Evolutionary conservation across 2,113 vertebrate species (phyloP), one percentile per base, ranked within the genome.

Genomic region (Marcusenius ussheri): DNA sequence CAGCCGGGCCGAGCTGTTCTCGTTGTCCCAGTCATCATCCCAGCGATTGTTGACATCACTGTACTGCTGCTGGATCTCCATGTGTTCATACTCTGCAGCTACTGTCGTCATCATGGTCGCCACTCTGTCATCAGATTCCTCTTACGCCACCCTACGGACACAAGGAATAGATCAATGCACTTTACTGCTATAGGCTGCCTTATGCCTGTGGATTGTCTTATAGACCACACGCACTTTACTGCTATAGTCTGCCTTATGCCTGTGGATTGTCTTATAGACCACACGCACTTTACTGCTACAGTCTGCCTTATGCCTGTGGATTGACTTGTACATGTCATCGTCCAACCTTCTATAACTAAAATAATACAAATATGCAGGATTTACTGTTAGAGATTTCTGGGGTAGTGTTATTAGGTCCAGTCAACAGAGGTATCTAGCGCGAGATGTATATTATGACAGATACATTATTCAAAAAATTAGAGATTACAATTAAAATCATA

Each of bases 1-100:
- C 56, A 99, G 97, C 0, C 98, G 94, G 0, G 98, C 98, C 0
- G 98, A 99, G 91, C 98, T 99, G 95, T 99, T 99, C 94, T 99
- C 98, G 0, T 99, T 99, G 96, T 99, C 98, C 98, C 98, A 99
- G 92, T 99, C 98, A 0, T 99, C 94, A 1, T 99, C 98, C 98
- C 98, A 99, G 94, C 98, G 98, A 95, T 99, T 99, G 96, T 99
- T 99, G 94, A 99, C 98, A 0, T 97, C 97, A 2, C 96, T 96
- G 94, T 97, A 97, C 93, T 97, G 97, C 95, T 99, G 98, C 90
- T 98, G 97, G 94, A 99, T 99, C 93, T 99, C 98, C 94, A 99
- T 98, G 94, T 98, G 98, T 92, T 99, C 98, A 3, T 94, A 98
- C 90, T 99, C 98, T 90, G 96, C 97, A 58, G 97, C 97, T 91